Evolutionary conservation across 23 tunicate genomes (phyloP).

Genomic region (Ascidia mentula): DNA sequence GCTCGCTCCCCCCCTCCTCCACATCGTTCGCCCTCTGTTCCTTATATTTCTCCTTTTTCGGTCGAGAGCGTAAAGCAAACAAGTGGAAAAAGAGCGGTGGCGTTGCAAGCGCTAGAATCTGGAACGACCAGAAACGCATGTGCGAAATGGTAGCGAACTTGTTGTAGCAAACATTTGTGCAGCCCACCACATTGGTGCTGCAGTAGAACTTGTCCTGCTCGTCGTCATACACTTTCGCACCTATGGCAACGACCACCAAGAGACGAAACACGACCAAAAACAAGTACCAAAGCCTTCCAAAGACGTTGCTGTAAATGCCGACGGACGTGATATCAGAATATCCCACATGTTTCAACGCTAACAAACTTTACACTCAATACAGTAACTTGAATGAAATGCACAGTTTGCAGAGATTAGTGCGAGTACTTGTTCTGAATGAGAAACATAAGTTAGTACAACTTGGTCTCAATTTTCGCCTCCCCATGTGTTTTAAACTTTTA

Average conservation of each 20-base stretch:
- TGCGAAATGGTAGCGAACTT: conserved; percentile 56
- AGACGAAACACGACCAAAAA: conserved; percentile 33
- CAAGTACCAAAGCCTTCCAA: conserved; percentile 41
- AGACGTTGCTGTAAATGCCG: conserved; percentile 23
- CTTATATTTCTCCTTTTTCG: background rate
- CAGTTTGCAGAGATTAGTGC: too few relatives aligned
- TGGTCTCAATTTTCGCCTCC: too few relatives aligned
- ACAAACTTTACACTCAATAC: too few relatives aligned
- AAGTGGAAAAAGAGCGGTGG: conserved; percentile 41
- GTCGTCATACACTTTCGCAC: conserved; percentile 57
- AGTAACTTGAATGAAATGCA: too few relatives aligned
- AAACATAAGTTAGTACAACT: too few relatives aligned
- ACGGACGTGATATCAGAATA: too few relatives aligned
- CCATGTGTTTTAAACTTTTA: too few relatives aligned
- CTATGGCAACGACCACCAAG: conserved; percentile 36
- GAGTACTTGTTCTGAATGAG: too few relatives aligned
- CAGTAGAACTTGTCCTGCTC: conserved; percentile 47
- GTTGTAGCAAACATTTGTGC: conserved; percentile 69
- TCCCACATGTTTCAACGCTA: too few relatives aligned
- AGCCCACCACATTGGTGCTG: conserved; percentile 53
- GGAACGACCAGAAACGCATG: conserved; percentile 70
- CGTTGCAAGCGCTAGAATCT: conserved; percentile 25
- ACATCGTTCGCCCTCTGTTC: background rate
- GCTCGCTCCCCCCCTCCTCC: background rate
- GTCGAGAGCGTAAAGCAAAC: conserved; percentile 11